These are phyloP conservation scores for Yoshiicerus persimilis DNA, from an alignment of 1,140 invertebrate genomes.

Conservation along the genomic window DNA sequence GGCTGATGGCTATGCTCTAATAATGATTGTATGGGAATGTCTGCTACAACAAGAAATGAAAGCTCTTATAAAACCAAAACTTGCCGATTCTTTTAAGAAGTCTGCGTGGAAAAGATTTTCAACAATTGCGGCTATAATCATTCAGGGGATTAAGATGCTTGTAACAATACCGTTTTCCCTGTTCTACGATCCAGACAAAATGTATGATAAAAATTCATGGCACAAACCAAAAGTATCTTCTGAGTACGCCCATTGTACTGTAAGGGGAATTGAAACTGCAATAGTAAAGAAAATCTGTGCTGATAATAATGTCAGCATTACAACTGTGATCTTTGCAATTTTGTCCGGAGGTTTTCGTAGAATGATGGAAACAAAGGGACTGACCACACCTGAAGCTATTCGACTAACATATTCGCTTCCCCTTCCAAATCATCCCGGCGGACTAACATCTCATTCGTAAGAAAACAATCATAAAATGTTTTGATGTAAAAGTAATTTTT, in stretches of 20 bases:
- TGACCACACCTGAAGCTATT: not conserved
- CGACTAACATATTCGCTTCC: not conserved
- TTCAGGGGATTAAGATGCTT: not conserved
- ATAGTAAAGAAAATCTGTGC: not conserved
- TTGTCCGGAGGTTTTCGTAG: not conserved
- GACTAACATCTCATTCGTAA: not conserved
- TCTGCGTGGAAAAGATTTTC: not conserved
- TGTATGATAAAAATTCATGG: not conserved
- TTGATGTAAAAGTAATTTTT: too few species aligned
- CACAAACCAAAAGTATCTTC: not conserved
- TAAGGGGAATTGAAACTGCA: not conserved
- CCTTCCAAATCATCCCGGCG: not conserved
- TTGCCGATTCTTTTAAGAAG: not conserved
- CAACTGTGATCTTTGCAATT: not conserved
- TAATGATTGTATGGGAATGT: not conserved
- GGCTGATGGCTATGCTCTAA: not conserved
- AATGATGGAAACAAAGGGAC: not conserved
- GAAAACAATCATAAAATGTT: not conserved
- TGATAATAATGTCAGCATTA: not conserved
- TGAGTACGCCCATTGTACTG: not conserved
- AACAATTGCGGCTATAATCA: too few species aligned
- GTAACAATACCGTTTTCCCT: not conserved
- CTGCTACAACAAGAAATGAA: not conserved
- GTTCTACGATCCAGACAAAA: not conserved
- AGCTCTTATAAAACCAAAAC: not conserved